These are phyloP conservation scores for Cryptus armator DNA, from an alignment of 2,888 invertebrate genomes.

Conservation along the genomic window DNA sequence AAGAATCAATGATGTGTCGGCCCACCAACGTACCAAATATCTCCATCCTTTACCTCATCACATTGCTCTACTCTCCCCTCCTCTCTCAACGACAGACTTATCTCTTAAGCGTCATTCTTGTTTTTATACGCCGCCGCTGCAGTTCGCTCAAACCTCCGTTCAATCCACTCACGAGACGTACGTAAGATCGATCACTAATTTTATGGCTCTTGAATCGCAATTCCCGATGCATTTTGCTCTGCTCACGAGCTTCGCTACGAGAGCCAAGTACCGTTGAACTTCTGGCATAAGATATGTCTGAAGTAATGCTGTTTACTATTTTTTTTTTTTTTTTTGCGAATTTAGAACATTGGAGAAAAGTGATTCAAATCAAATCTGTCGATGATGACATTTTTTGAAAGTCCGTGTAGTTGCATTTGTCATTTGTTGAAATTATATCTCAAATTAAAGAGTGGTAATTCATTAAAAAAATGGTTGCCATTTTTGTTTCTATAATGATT, in stretches of 20 bases:
- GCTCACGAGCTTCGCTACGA: neutral
- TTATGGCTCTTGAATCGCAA: conserved; percentile 52
- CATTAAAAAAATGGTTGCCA: too few relatives aligned
- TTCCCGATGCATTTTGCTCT: conserved; percentile 34
- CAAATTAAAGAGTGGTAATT: too few relatives aligned
- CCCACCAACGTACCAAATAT: conserved; percentile 58
- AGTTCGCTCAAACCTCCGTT: conserved; percentile 13
- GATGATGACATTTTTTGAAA: too few relatives aligned
- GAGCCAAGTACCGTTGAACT: conserved; percentile 19
- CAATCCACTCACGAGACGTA: conserved; percentile 39
- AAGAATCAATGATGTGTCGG: conserved; percentile 59
- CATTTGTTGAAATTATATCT: too few relatives aligned
- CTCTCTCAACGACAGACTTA: conserved; percentile 27
- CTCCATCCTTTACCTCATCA: conserved; percentile 27
- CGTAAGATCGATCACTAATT: conserved; percentile 61
- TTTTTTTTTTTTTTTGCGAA: neutral
- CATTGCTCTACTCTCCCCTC: neutral
- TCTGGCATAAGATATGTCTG: neutral
- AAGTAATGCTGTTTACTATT: neutral
- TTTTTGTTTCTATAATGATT: neutral
- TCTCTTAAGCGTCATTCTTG: conserved; percentile 41
- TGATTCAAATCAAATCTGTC: neutral
- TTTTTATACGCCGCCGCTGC: conserved; percentile 37
- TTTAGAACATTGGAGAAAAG: neutral
- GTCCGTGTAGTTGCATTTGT: too few relatives aligned